Evolutionary conservation across 2,113 vertebrate genomes (phyloP).

Genomic region (Gadus chalcogrammus): DNA sequence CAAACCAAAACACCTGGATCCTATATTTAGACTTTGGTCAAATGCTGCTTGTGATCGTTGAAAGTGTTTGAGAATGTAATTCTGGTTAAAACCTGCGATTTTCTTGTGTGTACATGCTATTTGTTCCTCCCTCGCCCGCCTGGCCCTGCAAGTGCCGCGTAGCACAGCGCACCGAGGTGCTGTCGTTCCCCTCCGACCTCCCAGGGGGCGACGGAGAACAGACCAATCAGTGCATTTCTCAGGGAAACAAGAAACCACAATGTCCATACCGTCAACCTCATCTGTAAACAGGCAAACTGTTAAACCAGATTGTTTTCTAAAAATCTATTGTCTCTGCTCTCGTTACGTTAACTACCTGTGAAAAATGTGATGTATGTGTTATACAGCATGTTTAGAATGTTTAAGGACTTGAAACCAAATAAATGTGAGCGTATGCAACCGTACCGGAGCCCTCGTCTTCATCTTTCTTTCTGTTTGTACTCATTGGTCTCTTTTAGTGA

Average conservation of each 20-base stretch:
- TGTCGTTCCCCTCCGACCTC: background rate
- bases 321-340: slow-evolving; percentile 76
- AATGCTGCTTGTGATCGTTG: slow-evolving; percentile 53
- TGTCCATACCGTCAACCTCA: slow-evolving; percentile 12
- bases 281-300: slow-evolving; percentile 37
- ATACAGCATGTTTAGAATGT: slow-evolving; percentile 95
- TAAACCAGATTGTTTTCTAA: slow-evolving; percentile 48
- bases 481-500: background rate
- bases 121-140: background rate
- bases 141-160: slow-evolving; percentile 23
- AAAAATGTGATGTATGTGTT: slow-evolving; percentile 96
- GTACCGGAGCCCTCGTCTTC: slow-evolving; percentile 6
- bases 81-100: slow-evolving; percentile 54
- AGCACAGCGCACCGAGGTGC: background rate
- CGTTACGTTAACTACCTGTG: slow-evolving; percentile 97
- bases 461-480: background rate
- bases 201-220: background rate
- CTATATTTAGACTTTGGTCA: slow-evolving; percentile 48
- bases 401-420: slow-evolving; percentile 96
- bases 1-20: slow-evolving; percentile 23
- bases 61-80: slow-evolving; percentile 54
- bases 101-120: slow-evolving; percentile 40
- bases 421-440: slow-evolving; percentile 96
- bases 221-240: slow-evolving; percentile 39
- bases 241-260: slow-evolving; percentile 44